phyloP scores from a whole-genome alignment of 1,140 invertebrate genomes.

The Maconellicoccus hirsutus region DNA sequence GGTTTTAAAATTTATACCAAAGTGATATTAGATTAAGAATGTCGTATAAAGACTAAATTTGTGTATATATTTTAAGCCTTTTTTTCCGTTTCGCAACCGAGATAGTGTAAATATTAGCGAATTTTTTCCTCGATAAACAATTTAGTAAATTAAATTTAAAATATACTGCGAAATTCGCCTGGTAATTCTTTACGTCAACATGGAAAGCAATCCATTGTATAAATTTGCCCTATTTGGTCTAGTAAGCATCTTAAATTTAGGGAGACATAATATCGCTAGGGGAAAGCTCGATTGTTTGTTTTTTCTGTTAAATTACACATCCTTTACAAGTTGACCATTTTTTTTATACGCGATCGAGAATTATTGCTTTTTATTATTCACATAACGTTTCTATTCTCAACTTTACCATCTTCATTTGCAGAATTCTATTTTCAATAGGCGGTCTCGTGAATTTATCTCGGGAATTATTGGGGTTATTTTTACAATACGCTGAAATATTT shows the following conservation, averaged over 20 bases:
- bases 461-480: too few relatives aligned
- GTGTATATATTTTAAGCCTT: too few relatives aligned
- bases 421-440: not conserved
- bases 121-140: not conserved
- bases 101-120: not conserved
- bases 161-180: too few relatives aligned
- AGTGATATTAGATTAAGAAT: not conserved
- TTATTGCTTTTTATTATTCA: not conserved
- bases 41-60: too few relatives aligned
- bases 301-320: conserved; percentile 10
- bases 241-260: conserved; percentile 1
- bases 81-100: too few relatives aligned
- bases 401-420: not conserved
- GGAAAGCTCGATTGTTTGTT: not conserved
- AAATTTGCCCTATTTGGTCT: not conserved
- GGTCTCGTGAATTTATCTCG: too few relatives aligned
- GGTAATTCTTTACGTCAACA: not conserved
- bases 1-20: conserved; percentile 42
- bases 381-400: not conserved
- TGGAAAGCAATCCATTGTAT: not conserved
- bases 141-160: not conserved
- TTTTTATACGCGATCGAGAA: not conserved
- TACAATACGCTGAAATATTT: too few relatives aligned
- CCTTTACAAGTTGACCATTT: not conserved
- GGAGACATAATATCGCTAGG: not conserved